These are phyloP conservation scores for Timema cristinae DNA, from an alignment of 2,888 invertebrate species.

Conservation along the genomic window DNA sequence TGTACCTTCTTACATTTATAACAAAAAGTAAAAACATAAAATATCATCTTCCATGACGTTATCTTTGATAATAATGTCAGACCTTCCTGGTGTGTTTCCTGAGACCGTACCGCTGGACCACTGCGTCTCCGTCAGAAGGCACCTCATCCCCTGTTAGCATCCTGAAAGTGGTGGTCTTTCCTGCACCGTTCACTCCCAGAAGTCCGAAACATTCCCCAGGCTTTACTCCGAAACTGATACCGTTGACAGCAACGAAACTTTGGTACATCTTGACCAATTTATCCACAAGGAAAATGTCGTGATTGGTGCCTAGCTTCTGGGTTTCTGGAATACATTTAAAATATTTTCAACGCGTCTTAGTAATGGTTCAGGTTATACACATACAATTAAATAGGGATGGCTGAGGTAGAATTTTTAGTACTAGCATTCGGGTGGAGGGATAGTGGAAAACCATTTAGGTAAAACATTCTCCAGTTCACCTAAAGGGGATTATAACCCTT, in stretches of 20 bases:
- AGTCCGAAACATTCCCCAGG: conserved; percentile 48
- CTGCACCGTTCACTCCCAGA: conserved; percentile 53
- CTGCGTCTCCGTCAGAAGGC: conserved; percentile 45
- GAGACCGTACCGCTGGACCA: conserved; percentile 44
- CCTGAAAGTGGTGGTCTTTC: conserved; percentile 53
- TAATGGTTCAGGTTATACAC: not conserved
- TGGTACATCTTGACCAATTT: conserved; percentile 59
- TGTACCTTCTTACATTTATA: too few species aligned
- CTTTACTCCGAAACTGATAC: conserved; percentile 62
- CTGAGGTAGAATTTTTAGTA: too few species aligned
- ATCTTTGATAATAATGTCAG: not conserved
- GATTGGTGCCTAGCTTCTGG: not conserved
- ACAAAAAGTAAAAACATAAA: too few species aligned
- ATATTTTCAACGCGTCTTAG: not conserved
- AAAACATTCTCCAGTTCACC: too few species aligned
- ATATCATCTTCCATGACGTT: too few species aligned
- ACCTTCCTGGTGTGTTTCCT: conserved; percentile 31
- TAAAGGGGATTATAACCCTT: too few species aligned
- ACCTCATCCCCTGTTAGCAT: conserved; percentile 52
- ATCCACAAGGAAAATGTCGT: conserved; percentile 53
- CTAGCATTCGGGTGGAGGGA: too few species aligned
- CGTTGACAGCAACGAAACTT: conserved; percentile 55
- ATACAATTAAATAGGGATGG: not conserved
- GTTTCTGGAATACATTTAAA: not conserved
- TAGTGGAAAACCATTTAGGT: too few species aligned